Base-by-base conservation (phyloP, 2,797 vertebrate species). In the Iguana delicatissima region DNA sequence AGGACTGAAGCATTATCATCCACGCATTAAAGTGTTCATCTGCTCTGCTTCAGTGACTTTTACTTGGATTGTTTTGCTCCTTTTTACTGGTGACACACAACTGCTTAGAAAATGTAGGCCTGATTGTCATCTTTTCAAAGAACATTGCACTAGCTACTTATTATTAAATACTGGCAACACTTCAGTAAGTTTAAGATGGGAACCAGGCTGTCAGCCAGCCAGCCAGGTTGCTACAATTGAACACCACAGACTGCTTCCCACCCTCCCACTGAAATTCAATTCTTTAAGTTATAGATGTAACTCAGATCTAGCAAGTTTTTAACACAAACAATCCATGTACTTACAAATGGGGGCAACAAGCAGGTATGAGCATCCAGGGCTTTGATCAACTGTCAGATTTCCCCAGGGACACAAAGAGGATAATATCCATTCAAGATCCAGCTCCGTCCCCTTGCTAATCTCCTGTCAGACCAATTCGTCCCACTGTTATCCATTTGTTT, bases 361-460 rank as follows among this genome's bases (percentile, higher is more conserved):
- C 92, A 95, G 90, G 91, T 79, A 38, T 55, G 9, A 14, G 84
- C 69, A 87, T 42, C 88, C 86, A 93, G 77, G 84, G 85, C 85
- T 89, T 87, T 95, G 88, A 91, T 92, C 84, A 1, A 1, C 77
- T 93, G 86, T 91, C 89, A 95, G 67, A 46, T 82, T 3, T 5
- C 90, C 90, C 91, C 69, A 92, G 83, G 93, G 90, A 93, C 83
- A 73, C 6, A 6, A 10, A 2, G 52, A 55, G 89, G 90, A 94
- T 94, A 92, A 86, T 86, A 35, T 26, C 91, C 35, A 59, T 87
- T 93, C 87, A 73, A 64, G 64, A 93, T 94, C 84, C 84, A 73
- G 1, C 87, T 76, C 73, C 77, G 67, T 14, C 82, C 59, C 93
- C 93, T 86, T 26, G 26, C 91, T 96, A 96, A 96, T 96, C 92